A percentile compares a stretch with the other conserved stretches of the same genome.
These are phyloP conservation scores for Amphiprion clarkii DNA, from an alignment of 2,797 vertebrate species.

Conservation along the genomic window DNA sequence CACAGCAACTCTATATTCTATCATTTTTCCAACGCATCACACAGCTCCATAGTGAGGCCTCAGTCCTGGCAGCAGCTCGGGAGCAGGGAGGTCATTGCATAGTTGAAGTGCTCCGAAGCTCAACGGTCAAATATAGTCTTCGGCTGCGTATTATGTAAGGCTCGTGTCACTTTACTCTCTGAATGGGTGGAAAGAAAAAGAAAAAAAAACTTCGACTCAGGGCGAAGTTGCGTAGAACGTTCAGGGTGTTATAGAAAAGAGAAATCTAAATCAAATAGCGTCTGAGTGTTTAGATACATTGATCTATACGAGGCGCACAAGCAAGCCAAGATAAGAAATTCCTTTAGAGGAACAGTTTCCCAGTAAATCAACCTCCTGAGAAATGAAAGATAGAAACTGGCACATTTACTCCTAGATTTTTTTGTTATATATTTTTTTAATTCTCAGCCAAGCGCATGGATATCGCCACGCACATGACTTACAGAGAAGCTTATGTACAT, in stretches of 20 bases:
- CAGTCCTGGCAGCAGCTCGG: constrained; percentile 5
- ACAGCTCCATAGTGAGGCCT: not conserved
- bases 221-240: constrained; percentile 1
- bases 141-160: constrained; percentile 64
- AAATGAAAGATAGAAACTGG: not conserved
- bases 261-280: constrained; percentile 22
- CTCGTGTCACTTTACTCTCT: constrained; percentile 48
- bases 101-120: constrained; percentile 59
- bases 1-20: not conserved
- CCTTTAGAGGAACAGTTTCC: not conserved
- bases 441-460: constrained; percentile 18
- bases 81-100: constrained; percentile 40
- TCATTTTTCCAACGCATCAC: not conserved
- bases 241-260: not conserved
- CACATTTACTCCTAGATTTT: constrained; percentile 5
- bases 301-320: constrained; percentile 1
- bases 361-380: constrained; percentile 11
- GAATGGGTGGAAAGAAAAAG: not conserved
- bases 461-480: constrained; percentile 11
- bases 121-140: constrained; percentile 72
- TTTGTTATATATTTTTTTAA: not conserved
- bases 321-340: constrained; percentile 18
- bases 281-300: not conserved
- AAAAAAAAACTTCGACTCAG: not conserved
- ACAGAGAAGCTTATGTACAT: constrained; percentile 32